A percentile compares a stretch with the other conserved stretches of the same genome.
Conservation (phyloP, 2,888 invertebrate genomes). For the Desoria tigrina region DNA sequence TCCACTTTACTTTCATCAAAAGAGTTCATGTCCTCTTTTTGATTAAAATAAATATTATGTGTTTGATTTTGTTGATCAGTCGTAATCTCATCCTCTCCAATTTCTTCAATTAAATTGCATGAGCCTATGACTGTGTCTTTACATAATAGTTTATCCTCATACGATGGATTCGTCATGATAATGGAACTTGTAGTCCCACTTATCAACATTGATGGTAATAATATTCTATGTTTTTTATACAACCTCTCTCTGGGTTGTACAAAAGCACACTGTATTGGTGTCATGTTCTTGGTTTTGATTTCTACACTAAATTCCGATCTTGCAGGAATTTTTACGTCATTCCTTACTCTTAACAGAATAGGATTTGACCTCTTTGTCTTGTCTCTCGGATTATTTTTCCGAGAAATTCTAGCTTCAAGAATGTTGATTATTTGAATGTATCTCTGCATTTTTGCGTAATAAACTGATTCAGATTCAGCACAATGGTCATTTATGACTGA, state of each 20-base stretch:
- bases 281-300: not conserved
- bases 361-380: no score
- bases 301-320: not conserved
- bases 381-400: not conserved
- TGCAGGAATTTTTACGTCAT: not conserved
- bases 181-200: not conserved
- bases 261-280: not conserved
- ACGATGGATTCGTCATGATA: slow-evolving; percentile 4
- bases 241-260: not conserved
- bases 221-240: slow-evolving; percentile 11
- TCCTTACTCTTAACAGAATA: not conserved
- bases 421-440: no score
- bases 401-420: not conserved
- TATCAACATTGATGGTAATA: slow-evolving; percentile 6
- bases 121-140: no score
- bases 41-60: not conserved
- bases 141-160: no score
- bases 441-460: no score
- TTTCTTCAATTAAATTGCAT: no score
- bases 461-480: not conserved
- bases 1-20: not conserved
- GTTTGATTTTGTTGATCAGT: not conserved
- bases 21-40: not conserved
- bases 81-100: not conserved
- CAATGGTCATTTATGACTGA: not conserved